A percentile compares a stretch with the other conserved stretches of the same genome.
Evolutionary conservation across 2,888 invertebrate genomes (phyloP).

Genomic region (Nemotelus pantherinus): DNA sequence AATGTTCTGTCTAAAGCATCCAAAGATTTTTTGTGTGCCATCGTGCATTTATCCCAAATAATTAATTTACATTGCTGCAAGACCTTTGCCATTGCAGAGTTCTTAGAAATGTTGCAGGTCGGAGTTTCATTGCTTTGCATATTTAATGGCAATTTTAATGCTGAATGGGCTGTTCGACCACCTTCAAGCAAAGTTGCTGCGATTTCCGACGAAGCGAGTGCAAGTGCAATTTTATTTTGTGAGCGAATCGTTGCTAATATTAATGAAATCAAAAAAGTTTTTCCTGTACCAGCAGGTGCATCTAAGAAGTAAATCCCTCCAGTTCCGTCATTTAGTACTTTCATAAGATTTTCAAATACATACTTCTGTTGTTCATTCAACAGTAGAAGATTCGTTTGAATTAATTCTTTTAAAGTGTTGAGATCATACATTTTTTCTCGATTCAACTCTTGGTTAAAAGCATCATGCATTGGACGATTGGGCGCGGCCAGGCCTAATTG

Average conservation of each 20-base stretch:
- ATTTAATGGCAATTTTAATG: conserved; percentile 52
- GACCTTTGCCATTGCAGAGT: conserved; percentile 56
- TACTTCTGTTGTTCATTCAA: conserved; percentile 42
- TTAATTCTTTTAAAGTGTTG: conserved; percentile 46
- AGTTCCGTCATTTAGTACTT: conserved; percentile 38
- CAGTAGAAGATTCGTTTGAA: conserved; percentile 47
- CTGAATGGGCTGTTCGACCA: conserved; percentile 53
- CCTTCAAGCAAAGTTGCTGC: conserved; percentile 54
- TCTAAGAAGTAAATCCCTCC: conserved; percentile 47
- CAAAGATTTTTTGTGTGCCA: conserved; percentile 55
- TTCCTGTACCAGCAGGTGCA: conserved; percentile 47
- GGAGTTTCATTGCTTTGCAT: conserved; percentile 54
- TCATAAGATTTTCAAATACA: conserved; percentile 32
- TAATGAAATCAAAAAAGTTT: conserved; percentile 48
- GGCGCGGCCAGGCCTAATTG: conserved; percentile 55
- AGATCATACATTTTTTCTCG: conserved; percentile 53
- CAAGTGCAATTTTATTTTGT: conserved; percentile 49
- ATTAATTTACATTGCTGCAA: conserved; percentile 55
- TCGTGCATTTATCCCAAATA: conserved; percentile 56
- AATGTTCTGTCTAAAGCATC: conserved; percentile 55
- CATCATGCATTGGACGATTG: conserved; percentile 53
- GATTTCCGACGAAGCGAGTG: conserved; percentile 52
- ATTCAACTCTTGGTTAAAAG: conserved; percentile 53
- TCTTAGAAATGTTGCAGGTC: conserved; percentile 56
- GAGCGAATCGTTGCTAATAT: conserved; percentile 46